Percentiles rank a stretch among this genome's conserved stretches.
These are phyloP conservation scores for Sialis fuliginosa DNA, from an alignment of 2,888 invertebrate species.

Conservation along the genomic window DNA sequence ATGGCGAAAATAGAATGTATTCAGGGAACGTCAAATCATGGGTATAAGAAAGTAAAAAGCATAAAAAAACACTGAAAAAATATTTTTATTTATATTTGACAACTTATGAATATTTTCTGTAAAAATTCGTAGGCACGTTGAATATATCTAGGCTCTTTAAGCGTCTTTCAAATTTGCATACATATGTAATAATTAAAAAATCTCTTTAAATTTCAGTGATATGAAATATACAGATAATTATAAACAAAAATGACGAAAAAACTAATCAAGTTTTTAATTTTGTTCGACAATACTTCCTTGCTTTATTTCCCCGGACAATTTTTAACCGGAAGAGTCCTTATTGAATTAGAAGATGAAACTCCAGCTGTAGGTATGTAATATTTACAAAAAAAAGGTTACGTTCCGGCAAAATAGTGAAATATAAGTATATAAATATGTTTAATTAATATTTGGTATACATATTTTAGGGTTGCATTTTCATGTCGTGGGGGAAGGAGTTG, in stretches of 20 bases:
- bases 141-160: too few species aligned
- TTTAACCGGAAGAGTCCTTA: slow-evolving; percentile 75
- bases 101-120: too few species aligned
- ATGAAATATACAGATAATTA: neutral
- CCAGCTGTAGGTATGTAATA: slow-evolving; percentile 55
- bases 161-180: too few species aligned
- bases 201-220: too few species aligned
- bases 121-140: too few species aligned
- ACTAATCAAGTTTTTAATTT: slow-evolving; percentile 78
- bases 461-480: slow-evolving; percentile 74
- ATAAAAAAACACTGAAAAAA: too few species aligned
- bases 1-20: too few species aligned
- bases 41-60: too few species aligned
- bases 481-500: slow-evolving; percentile 87
- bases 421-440: too few species aligned
- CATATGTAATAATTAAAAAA: too few species aligned
- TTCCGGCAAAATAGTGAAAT: neutral
- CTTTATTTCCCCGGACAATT: slow-evolving; percentile 90
- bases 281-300: slow-evolving; percentile 85
- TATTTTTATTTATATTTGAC: too few species aligned
- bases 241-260: slow-evolving; percentile 57
- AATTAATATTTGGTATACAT: slow-evolving; percentile 6
- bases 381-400: neutral
- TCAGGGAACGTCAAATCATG: too few species aligned
- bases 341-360: slow-evolving; percentile 86